Conservation (phyloP, 2,888 invertebrate genomes). For the Tenthredo notha region DNA sequence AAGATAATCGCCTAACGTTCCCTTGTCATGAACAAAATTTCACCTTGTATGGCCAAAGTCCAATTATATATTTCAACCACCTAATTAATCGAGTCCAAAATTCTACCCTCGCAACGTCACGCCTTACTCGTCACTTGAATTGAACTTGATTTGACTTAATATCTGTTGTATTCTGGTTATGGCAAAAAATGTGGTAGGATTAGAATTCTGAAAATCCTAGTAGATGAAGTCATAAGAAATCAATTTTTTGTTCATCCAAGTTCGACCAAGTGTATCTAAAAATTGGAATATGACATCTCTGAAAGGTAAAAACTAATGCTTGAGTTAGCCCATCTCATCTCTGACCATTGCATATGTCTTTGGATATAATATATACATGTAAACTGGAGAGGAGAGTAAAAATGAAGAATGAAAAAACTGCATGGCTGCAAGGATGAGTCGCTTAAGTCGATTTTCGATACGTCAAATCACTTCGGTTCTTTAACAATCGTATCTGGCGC, state of each 20-base stretch:
- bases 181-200: no score
- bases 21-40: conserved; percentile 41
- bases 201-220: no score
- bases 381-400: not conserved
- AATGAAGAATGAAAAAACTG: not conserved
- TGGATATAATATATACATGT: not conserved
- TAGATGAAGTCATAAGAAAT: no score
- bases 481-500: conserved; percentile 43
- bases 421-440: conserved; percentile 27
- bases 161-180: no score
- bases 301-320: no score
- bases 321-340: no score
- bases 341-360: no score
- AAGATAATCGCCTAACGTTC: conserved; percentile 31
- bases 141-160: no score
- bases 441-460: not conserved
- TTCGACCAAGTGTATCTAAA: no score
- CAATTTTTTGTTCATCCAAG: no score
- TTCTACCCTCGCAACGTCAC: not conserved
- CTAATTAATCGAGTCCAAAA: not conserved
- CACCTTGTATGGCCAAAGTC: not conserved
- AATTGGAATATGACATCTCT: no score
- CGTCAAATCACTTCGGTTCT: conserved; percentile 29
- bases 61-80: conserved; percentile 1
- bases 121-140: not conserved